Conservation (phyloP, 64 coral and sea anemone species). For the Pachyseris speciosa region DNA sequence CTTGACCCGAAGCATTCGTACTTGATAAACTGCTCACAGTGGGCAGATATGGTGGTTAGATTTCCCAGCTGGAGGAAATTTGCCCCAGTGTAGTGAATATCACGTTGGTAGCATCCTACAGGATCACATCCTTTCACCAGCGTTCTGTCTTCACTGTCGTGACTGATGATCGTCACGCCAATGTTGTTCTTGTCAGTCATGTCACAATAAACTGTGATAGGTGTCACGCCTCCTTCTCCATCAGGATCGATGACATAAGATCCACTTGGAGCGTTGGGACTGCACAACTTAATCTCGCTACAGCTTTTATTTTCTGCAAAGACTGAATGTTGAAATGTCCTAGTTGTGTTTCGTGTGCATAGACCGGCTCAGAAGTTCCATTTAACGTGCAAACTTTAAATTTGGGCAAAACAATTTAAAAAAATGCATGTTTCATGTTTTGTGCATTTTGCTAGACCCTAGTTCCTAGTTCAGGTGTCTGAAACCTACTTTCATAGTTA, state of each 20-base stretch:
- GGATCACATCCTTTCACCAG: neutral
- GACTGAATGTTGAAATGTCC: neutral
- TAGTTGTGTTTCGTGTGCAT: too few species aligned
- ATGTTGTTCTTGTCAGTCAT: conserved; percentile 56
- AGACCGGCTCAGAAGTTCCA: too few species aligned
- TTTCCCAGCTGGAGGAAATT: conserved; percentile 17
- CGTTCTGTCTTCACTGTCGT: conserved; percentile 54
- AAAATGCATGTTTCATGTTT: too few species aligned
- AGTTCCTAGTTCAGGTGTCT: too few species aligned
- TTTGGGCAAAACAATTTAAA: too few species aligned
- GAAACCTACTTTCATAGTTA: too few species aligned
- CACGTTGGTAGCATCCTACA: conserved; percentile 1
- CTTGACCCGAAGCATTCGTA: conserved; percentile 25
- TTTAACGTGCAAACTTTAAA: too few species aligned
- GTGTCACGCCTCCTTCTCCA: neutral
- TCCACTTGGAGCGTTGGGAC: neutral
- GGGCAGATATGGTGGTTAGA: conserved; percentile 21
- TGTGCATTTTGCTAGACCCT: too few species aligned
- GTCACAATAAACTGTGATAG: conserved; percentile 47
- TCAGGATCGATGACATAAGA: conserved; percentile 53
- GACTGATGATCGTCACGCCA: conserved; percentile 56
- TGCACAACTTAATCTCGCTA: neutral
- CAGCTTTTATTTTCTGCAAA: neutral
- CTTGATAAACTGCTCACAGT: conserved; percentile 67
- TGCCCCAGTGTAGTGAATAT: conserved; percentile 20